Evolutionary conservation across 35 echinoderm and acorn worm species (phyloP).

Genomic region (Ptychodera flava): DNA sequence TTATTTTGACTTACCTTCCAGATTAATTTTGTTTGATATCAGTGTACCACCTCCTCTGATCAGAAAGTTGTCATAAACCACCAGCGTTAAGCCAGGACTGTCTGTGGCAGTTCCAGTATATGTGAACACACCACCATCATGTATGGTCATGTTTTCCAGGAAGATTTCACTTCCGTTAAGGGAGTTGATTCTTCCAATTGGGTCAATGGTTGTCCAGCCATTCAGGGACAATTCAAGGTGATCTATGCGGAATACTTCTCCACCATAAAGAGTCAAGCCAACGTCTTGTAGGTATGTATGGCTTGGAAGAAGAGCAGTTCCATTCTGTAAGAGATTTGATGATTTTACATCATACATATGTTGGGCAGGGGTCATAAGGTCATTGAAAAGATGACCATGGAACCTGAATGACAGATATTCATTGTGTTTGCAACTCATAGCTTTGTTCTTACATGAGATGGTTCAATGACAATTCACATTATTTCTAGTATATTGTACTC

Average conservation of each 20-base stretch:
- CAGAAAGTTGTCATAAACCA: constrained; percentile 19
- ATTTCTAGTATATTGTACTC: too few species aligned
- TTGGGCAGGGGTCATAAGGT: too few species aligned
- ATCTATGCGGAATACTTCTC: constrained; percentile 24
- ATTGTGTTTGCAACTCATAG: too few species aligned
- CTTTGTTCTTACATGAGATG: too few species aligned
- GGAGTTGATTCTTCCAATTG: constrained; percentile 54
- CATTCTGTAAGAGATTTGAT: constrained; percentile 51
- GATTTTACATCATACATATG: too few species aligned
- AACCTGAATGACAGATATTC: too few species aligned
- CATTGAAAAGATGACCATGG: too few species aligned
- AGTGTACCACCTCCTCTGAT: constrained; percentile 52
- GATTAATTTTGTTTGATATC: constrained; percentile 36
- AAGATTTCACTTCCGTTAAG: constrained; percentile 29
- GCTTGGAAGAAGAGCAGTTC: constrained; percentile 28
- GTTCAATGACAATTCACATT: too few species aligned
- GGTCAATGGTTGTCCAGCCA: constrained; percentile 29
- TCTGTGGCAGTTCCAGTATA: constrained; percentile 34
- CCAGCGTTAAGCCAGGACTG: constrained; percentile 30
- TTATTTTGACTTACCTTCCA: constrained; percentile 59
- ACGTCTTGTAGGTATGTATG: constrained; percentile 47
- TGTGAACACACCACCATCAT: constrained; percentile 43
- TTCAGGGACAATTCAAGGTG: constrained; percentile 40
- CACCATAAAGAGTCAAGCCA: constrained; percentile 23
- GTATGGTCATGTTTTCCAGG: constrained; percentile 26